Conservation (phyloP, 2,113 vertebrate genomes). For the Bungarus multicinctus region DNA sequence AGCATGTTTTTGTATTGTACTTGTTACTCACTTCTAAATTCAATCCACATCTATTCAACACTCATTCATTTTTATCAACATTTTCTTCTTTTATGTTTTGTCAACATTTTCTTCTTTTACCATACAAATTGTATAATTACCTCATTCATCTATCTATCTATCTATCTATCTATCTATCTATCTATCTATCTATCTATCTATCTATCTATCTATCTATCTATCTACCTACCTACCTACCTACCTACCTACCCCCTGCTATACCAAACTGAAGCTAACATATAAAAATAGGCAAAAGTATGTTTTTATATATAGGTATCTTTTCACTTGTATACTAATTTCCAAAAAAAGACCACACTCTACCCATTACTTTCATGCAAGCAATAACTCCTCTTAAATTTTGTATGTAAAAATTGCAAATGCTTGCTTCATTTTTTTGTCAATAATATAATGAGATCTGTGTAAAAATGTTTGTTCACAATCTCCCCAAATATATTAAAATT, state of each 20-base stretch:
- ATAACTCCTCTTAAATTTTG: neutral
- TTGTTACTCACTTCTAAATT: neutral
- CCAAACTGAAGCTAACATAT: neutral
- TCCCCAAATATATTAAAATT: neutral
- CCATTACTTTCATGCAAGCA: neutral
- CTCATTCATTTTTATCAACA: neutral
- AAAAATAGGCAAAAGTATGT: neutral
- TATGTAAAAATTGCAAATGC: neutral
- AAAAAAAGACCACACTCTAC: neutral
- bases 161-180: too few relatives aligned
- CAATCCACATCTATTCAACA: neutral
- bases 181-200: too few relatives aligned
- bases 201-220: too few relatives aligned
- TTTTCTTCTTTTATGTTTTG: neutral
- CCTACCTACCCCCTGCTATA: neutral
- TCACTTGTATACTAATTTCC: neutral
- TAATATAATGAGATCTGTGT: neutral
- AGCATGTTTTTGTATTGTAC: neutral
- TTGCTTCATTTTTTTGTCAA: neutral
- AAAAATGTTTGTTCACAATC: neutral
- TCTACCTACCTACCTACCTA: too few relatives aligned
- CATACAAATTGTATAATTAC: neutral
- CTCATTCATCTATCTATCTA: neutral
- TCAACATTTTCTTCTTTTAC: neutral
- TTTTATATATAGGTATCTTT: neutral